A percentile compares a stretch with the other conserved stretches of the same genome.
Conservation (phyloP, 2,113 vertebrate genomes). For the Callionymus lyra region DNA sequence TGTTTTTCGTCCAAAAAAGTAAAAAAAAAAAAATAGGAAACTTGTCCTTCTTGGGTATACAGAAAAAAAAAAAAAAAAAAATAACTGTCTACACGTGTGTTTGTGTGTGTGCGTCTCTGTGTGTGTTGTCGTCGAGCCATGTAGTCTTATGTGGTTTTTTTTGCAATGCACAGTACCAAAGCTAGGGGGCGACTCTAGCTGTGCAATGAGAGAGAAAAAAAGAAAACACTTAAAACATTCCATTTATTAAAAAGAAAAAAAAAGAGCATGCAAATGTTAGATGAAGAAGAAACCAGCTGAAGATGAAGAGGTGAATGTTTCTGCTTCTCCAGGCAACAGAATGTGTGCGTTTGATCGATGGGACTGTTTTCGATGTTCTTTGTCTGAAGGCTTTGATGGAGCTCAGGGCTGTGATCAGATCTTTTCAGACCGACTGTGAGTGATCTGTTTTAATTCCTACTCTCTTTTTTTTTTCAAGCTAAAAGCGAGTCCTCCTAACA, state of each 20-base stretch:
- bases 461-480: too few species aligned
- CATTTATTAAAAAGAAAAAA: conserved; percentile 26
- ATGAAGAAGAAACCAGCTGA: conserved; percentile 18
- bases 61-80: conserved; percentile 25
- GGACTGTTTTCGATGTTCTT: conserved; percentile 4
- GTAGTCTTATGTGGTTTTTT: conserved; percentile 41
- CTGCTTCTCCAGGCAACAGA: conserved; percentile 61
- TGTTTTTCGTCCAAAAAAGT: conserved; percentile 45
- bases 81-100: conserved; percentile 34
- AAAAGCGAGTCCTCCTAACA: too few species aligned
- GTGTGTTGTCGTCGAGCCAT: conserved; percentile 33
- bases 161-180: conserved; percentile 32
- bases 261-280: conserved; percentile 47
- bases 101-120: conserved; percentile 36
- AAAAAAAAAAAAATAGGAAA: conserved; percentile 17
- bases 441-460: too few species aligned
- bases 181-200: conserved; percentile 10
- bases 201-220: conserved; percentile 17
- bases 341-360: conserved; percentile 28
- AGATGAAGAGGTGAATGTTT: conserved; percentile 10
- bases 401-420: background rate
- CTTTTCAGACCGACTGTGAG: too few species aligned
- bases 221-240: conserved; percentile 41
- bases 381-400: conserved; percentile 1
- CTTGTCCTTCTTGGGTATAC: conserved; percentile 35